phyloP scores from a whole-genome alignment of 2,888 invertebrate species.

The Leptothorax acervorum region DNA sequence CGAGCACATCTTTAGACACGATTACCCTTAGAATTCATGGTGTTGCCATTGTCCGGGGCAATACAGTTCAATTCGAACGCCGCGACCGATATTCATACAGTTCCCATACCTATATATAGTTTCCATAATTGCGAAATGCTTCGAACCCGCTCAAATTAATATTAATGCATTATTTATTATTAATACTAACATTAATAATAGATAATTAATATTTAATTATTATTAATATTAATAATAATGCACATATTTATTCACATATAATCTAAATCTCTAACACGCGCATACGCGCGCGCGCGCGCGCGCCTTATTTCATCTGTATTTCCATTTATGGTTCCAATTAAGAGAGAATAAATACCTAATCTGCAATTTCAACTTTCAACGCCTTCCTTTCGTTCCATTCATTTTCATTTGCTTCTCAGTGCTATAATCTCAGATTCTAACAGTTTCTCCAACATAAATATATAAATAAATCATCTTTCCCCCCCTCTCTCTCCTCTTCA shows the following conservation, averaged over 20 bases:
- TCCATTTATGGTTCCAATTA: constrained; percentile 20
- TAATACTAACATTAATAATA: too few species aligned
- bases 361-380: constrained; percentile 1
- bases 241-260: background rate
- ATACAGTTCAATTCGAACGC: constrained; percentile 21
- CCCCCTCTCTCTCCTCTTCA: background rate
- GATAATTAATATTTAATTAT: too few species aligned
- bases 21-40: constrained; percentile 32
- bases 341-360: background rate
- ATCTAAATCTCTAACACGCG: background rate
- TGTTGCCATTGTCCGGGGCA: constrained; percentile 34
- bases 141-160: background rate
- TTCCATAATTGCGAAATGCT: constrained; percentile 1
- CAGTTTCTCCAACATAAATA: constrained; percentile 2
- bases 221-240: background rate
- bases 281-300: background rate
- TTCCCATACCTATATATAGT: background rate
- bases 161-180: too few species aligned
- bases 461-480: constrained; percentile 24
- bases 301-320: background rate
- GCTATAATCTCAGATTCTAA: background rate
- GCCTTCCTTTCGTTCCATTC: background rate
- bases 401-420: constrained; percentile 16
- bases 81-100: background rate
- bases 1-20: constrained; percentile 27